phyloP scores from a whole-genome alignment of 2,113 vertebrate genomes.

The Electrona antarctica region DNA sequence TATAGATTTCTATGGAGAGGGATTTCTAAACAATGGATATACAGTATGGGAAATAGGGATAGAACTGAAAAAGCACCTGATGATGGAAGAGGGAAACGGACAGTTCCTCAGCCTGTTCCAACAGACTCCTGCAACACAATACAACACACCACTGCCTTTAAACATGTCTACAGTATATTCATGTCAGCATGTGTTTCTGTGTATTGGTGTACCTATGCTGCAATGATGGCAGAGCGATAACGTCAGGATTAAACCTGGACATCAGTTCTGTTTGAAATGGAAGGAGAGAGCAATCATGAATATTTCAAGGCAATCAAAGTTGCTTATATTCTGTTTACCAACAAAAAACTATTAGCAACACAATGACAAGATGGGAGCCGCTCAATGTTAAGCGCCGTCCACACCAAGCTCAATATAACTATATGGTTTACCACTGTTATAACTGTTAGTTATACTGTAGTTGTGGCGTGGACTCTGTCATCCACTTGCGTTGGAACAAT shows the following conservation, averaged over 20 bases:
- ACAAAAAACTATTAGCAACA: too few species aligned
- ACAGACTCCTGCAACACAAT: constrained; percentile 63
- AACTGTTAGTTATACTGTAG: too few species aligned
- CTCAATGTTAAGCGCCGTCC: too few species aligned
- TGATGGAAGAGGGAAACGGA: constrained; percentile 40
- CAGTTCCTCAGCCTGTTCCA: constrained; percentile 60
- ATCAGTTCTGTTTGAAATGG: constrained; percentile 64
- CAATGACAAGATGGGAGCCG: too few species aligned
- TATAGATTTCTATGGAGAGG: neutral
- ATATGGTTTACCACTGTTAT: too few species aligned
- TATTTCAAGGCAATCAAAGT: neutral
- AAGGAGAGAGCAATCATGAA: constrained; percentile 15
- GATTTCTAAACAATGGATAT: too few species aligned
- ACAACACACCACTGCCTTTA: neutral
- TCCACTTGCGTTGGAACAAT: too few species aligned
- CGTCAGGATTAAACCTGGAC: constrained; percentile 71
- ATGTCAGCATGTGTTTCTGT: neutral
- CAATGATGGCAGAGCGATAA: constrained; percentile 29
- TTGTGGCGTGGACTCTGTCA: too few species aligned
- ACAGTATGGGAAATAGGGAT: too few species aligned
- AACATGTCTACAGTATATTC: neutral
- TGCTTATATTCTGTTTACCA: neutral
- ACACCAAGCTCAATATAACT: too few species aligned
- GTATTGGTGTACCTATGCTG: constrained; percentile 57
- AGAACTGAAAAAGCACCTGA: constrained; percentile 53